Evolutionary conservation across 2,888 invertebrate genomes (phyloP), one percentile per base, ranked within the genome.

Genomic region (Disparrhopalites patrizii): DNA sequence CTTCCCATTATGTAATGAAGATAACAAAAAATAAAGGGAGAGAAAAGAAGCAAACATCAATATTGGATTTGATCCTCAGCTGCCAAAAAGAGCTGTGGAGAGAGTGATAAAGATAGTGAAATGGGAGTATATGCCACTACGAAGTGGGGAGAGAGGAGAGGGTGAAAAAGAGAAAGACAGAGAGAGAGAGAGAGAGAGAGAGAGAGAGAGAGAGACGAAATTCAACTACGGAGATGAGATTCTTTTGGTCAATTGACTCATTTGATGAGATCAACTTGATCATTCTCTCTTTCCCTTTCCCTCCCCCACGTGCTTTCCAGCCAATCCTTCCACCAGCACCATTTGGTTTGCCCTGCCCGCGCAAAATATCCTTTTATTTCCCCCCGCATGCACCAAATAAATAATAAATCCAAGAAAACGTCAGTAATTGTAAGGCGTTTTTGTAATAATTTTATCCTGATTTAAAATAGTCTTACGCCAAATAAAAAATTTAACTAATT

Each of bases 181-280:
- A 27, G 23, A 27, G 52, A 30, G 18, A 23, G 47, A 47, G 18
- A 8, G 47, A 47, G 47, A 31, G 36, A 33, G 4, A 20, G 36
- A 55, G 55, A 33, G 30, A n/a, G 30, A 40, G 40, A 27, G 30
- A 18, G 43, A 43, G 20, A 58, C 28, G 40, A 58, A 58, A 20
- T 40, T 47, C 47, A 47, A 47, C 47, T 25, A 40, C 51, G 20
- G 54, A 62, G 55, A 64, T 56, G 50, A 64, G 57, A 58, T 66
- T 61, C 62, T 43, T 66, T 56, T 66, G 67, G 60, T 65, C 68
- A 68, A 68, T 68, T 68, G 68, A 58, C 28, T 56, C 68, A 62
- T 56, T 68, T 68, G 68, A 68, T 68, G 68, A 68, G 67, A 67
- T 63, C 62, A 66, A 66, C 31, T 66, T 66, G 61, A 66, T 61